These are phyloP conservation scores for Ametastegia equiseti DNA, from an alignment of 2,888 invertebrate genomes.

Conservation along the genomic window DNA sequence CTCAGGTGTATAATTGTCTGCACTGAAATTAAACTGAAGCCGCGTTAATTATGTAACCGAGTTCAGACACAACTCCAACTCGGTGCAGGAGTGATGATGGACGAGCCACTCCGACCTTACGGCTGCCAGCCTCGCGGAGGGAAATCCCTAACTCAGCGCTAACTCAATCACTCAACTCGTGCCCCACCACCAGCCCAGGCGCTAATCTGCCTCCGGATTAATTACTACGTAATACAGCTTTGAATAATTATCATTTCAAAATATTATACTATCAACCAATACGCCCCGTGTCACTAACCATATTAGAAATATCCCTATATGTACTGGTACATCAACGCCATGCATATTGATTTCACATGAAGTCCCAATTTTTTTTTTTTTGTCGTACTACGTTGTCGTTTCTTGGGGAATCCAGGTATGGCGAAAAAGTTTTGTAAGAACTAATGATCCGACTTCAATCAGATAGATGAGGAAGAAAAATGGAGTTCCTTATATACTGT, in stretches of 20 bases:
- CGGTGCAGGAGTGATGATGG: conserved; percentile 65
- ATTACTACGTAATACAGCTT: conserved; percentile 69
- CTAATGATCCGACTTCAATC: not conserved
- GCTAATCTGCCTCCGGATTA: conserved; percentile 72
- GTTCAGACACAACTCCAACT: conserved; percentile 51
- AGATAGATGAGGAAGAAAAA: not conserved
- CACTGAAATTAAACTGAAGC: conserved; percentile 74
- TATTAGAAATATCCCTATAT: not conserved
- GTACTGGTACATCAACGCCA: not conserved
- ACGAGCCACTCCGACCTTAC: conserved; percentile 66
- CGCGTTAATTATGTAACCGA: conserved; percentile 73
- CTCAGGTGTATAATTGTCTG: conserved; percentile 67
- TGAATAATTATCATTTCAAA: conserved; percentile 68
- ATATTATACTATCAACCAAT: not conserved
- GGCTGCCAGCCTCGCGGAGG: conserved; percentile 70
- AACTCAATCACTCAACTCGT: conserved; percentile 75
- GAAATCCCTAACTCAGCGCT: conserved; percentile 73
- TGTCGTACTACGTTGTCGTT: not conserved
- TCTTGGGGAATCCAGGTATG: not conserved
- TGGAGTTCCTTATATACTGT: not conserved
- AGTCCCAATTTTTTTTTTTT: too few species aligned
- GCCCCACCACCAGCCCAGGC: conserved; percentile 65
- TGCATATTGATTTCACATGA: not conserved
- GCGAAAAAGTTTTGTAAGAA: not conserved
- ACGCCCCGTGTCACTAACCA: not conserved